These are phyloP conservation scores for Reticulitermes lucifugus DNA, from an alignment of 2,888 invertebrate species.

Conservation along the genomic window DNA sequence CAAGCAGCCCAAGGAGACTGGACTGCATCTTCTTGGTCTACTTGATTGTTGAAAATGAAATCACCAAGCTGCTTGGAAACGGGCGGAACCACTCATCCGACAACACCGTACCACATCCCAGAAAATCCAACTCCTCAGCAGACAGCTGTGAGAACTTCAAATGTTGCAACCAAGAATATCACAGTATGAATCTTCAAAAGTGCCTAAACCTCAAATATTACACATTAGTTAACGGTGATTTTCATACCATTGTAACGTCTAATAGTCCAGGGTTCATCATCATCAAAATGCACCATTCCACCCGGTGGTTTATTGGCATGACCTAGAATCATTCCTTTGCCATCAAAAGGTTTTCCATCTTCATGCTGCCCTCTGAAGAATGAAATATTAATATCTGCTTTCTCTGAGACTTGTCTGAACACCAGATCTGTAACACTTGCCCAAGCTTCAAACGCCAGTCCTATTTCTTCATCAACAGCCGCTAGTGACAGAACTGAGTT, in stretches of 20 bases:
- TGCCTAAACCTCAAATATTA: too few relatives aligned
- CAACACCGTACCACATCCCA: too few relatives aligned
- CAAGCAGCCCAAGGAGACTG: too few relatives aligned
- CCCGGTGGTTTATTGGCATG: background rate
- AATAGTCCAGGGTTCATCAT: background rate
- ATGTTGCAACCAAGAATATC: too few relatives aligned
- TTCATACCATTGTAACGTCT: background rate
- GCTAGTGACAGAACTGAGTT: background rate
- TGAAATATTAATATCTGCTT: background rate
- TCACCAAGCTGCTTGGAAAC: too few relatives aligned
- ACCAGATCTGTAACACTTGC: constrained; percentile 7
- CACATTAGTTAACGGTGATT: too few relatives aligned
- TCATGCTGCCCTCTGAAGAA: background rate
- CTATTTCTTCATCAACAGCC: constrained; percentile 12
- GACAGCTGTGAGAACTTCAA: too few relatives aligned
- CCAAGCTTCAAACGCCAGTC: constrained; percentile 2
- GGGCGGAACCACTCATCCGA: too few relatives aligned
- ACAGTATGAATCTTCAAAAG: too few relatives aligned
- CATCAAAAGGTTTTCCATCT: background rate
- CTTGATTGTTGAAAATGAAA: too few relatives aligned
- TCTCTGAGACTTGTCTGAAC: background rate
- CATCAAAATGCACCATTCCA: background rate
- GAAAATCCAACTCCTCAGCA: too few relatives aligned
- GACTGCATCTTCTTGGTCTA: too few relatives aligned
- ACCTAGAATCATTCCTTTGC: background rate